Conservation (phyloP, 53 echinoderm and acorn worm species). For the Echinometra lucunter region DNA sequence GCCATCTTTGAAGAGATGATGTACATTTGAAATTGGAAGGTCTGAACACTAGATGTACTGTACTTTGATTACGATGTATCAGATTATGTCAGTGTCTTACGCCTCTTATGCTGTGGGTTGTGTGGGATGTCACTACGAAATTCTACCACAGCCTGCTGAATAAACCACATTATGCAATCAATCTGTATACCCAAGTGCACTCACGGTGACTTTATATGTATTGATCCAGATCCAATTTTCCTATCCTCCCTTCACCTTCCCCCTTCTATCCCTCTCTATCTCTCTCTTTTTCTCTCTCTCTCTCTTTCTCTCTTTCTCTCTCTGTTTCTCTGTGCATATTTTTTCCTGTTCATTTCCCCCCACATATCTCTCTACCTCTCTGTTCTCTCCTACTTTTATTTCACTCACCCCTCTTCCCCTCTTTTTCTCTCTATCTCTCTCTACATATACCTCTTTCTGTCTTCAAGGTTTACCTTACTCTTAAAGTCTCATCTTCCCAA, state of each 20-base stretch:
- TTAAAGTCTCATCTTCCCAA: no score
- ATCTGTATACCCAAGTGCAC: not conserved
- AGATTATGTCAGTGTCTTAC: not conserved
- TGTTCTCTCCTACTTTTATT: not conserved
- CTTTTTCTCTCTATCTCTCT: not conserved
- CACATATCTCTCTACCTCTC: no score
- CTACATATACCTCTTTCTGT: no score
- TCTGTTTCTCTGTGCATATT: not conserved
- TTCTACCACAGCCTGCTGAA: not conserved
- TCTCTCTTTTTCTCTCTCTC: not conserved
- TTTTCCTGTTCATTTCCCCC: no score
- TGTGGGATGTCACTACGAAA: not conserved
- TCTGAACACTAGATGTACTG: no score
- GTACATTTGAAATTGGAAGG: no score
- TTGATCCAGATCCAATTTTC: not conserved
- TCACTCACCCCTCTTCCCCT: not conserved
- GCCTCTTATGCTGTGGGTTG: not conserved
- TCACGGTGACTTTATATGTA: not conserved
- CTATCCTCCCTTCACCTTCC: not conserved
- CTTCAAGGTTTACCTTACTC: no score
- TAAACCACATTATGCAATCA: conserved; percentile 18
- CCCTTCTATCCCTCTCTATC: not conserved
- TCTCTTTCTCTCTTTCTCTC: not conserved
- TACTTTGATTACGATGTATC: not conserved
- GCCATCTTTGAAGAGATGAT: no score